A percentile compares a stretch with the other conserved stretches of the same genome.
phyloP scores from a whole-genome alignment of 2,797 vertebrate species.

The Argentina silus region DNA sequence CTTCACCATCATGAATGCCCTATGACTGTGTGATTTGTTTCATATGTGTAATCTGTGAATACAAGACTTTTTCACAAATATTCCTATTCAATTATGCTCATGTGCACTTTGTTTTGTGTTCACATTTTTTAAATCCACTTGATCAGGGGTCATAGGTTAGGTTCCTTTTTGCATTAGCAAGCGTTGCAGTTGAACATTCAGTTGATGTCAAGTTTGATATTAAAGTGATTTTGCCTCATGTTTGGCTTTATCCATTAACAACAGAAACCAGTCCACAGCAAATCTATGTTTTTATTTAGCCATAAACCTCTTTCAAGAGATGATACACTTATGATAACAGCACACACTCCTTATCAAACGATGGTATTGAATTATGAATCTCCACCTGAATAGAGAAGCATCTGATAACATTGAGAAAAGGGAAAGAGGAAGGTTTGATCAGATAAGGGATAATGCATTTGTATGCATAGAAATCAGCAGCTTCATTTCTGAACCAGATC shows the following conservation, averaged over 20 bases:
- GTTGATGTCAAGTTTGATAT: not conserved
- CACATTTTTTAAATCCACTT: not conserved
- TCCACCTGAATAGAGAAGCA: not conserved
- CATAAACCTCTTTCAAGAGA: not conserved
- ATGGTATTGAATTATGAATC: too few relatives aligned
- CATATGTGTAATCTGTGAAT: not conserved
- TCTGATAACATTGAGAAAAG: not conserved
- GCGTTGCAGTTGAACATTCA: not conserved
- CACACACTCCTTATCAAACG: not conserved
- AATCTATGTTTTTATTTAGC: not conserved
- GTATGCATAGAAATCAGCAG: too few relatives aligned
- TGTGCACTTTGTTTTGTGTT: not conserved
- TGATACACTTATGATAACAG: not conserved
- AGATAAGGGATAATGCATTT: too few relatives aligned
- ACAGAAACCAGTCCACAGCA: not conserved
- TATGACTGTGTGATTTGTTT: conserved; percentile 2
- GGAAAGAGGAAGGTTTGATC: too few relatives aligned
- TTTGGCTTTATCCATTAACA: not conserved
- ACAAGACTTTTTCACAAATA: not conserved
- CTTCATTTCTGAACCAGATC: too few relatives aligned
- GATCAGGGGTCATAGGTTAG: not conserved
- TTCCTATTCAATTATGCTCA: not conserved
- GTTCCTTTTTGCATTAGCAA: not conserved
- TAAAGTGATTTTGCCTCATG: not conserved
- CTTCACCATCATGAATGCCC: not conserved